Percentiles rank a stretch among this genome's conserved stretches.
Conservation (phyloP, 2,888 invertebrate species). For the Saturnia pavonia region DNA sequence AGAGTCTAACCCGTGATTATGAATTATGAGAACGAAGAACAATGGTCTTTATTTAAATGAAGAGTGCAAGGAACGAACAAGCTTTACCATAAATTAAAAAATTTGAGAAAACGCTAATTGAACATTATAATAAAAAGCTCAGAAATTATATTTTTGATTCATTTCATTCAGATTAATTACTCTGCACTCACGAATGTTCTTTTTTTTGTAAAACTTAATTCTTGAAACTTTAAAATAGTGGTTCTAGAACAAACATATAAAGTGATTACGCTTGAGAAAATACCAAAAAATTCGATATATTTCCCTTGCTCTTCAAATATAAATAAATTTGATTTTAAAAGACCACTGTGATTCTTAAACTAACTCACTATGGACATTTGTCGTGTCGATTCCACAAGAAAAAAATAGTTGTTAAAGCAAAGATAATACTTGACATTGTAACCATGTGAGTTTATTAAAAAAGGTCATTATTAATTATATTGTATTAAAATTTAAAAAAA, state of each 20-base stretch:
- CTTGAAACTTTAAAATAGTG: background rate
- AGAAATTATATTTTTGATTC: too few species aligned
- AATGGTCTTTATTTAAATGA: constrained; percentile 33
- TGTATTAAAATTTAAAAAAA: too few species aligned
- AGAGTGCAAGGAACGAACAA: constrained; percentile 15
- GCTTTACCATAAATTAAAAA: background rate
- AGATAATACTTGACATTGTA: background rate
- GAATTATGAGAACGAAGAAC: constrained; percentile 45
- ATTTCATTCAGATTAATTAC: background rate
- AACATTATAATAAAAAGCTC: background rate
- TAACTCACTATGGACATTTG: constrained; percentile 34
- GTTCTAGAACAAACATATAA: background rate
- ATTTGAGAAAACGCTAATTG: background rate
- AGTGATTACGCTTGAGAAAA: background rate
- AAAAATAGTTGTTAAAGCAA: background rate
- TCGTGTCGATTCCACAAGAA: constrained; percentile 47
- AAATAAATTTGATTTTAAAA: constrained; percentile 25
- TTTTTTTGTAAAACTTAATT: background rate
- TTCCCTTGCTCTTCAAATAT: background rate
- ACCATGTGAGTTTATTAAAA: background rate
- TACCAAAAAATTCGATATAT: background rate
- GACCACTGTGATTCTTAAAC: constrained; percentile 38
- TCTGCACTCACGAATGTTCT: background rate
- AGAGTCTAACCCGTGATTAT: constrained; percentile 54
- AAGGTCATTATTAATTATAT: too few species aligned